These are phyloP conservation scores for Brachypteracias leptosomus DNA, from an alignment of 2,113 vertebrate genomes.

Conservation along the genomic window DNA sequence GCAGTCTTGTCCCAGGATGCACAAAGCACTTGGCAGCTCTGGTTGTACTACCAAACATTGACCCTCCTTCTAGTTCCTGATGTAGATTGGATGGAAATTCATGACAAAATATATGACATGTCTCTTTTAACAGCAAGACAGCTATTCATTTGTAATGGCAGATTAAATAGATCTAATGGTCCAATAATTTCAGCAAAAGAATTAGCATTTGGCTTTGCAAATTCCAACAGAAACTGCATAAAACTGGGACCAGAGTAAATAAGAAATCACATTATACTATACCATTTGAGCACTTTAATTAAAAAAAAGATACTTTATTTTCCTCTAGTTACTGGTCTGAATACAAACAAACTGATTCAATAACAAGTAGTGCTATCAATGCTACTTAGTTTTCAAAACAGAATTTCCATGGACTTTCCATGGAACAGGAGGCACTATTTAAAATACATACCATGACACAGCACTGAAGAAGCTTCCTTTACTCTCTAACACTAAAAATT, in stretches of 20 bases:
- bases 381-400: not conserved
- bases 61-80: not conserved
- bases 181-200: not conserved
- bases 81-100: not conserved
- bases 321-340: not conserved
- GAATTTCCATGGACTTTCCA: not conserved
- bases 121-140: not conserved
- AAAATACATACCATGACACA: not conserved
- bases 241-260: not conserved
- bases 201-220: not conserved
- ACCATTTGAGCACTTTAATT: not conserved
- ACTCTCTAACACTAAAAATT: not conserved
- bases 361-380: not conserved
- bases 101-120: not conserved
- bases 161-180: not conserved
- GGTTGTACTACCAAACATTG: not conserved
- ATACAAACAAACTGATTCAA: not conserved
- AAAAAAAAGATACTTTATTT: too few species aligned
- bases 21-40: not conserved
- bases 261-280: not conserved
- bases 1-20: fast-evolving
- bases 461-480: not conserved
- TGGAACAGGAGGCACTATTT: not conserved
- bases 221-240: not conserved
- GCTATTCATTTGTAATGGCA: not conserved